Evolutionary conservation across 2,797 vertebrate species (phyloP).

Genomic region (Danio tinwini): DNA sequence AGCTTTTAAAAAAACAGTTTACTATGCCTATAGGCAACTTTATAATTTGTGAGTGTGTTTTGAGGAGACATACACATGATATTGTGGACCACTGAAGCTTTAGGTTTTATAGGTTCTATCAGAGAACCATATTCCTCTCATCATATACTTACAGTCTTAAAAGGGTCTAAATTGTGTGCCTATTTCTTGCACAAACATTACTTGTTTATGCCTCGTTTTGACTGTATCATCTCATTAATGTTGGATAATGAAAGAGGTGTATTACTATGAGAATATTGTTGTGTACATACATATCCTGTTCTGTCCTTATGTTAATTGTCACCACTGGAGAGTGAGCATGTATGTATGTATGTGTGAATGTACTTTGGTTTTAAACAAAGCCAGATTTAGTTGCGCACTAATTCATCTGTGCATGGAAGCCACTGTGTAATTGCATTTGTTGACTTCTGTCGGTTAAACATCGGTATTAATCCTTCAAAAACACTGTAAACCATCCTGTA

Average conservation of each 20-base stretch:
- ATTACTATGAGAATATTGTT: slow-evolving; percentile 28
- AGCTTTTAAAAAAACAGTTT: background rate
- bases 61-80: slow-evolving; percentile 29
- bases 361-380: slow-evolving; percentile 28
- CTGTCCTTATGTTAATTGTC: slow-evolving; percentile 36
- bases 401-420: background rate
- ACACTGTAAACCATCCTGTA: slow-evolving; percentile 4
- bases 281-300: slow-evolving; percentile 57
- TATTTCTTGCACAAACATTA: slow-evolving; percentile 12
- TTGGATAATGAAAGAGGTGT: slow-evolving; percentile 23
- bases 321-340: slow-evolving; percentile 22
- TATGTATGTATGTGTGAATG: slow-evolving; percentile 12
- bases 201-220: slow-evolving; percentile 19
- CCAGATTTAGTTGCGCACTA: slow-evolving; percentile 14
- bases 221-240: slow-evolving; percentile 28
- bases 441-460: background rate
- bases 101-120: slow-evolving; percentile 19
- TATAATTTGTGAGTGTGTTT: slow-evolving; percentile 5
- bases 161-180: slow-evolving; percentile 10
- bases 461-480: slow-evolving; percentile 24
- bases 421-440: slow-evolving; percentile 9
- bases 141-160: slow-evolving; percentile 39
- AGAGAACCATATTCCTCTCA: slow-evolving; percentile 14
- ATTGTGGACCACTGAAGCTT: slow-evolving; percentile 52
- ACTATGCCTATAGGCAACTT: too few relatives aligned